A percentile compares a stretch with the other conserved stretches of the same genome.
Evolutionary conservation across 2,797 vertebrate genomes (phyloP).

Genomic region (Mycteria americana): DNA sequence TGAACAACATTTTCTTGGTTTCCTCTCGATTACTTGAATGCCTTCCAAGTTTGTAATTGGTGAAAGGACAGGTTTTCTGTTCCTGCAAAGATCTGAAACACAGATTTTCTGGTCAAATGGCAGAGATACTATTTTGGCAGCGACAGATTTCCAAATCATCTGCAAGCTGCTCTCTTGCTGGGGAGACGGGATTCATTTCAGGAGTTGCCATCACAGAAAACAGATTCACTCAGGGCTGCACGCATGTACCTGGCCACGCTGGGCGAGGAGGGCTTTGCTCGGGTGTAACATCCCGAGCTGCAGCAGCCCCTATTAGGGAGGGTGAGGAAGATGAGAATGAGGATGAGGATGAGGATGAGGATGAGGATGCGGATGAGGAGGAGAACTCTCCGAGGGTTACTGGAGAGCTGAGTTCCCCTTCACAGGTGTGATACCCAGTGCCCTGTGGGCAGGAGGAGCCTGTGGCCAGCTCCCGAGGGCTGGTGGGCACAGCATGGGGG

Average conservation of each 20-base stretch:
- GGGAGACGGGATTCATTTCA: background rate
- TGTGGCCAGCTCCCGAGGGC: background rate
- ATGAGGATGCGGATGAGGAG: background rate
- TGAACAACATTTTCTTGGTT: background rate
- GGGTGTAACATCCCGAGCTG: background rate
- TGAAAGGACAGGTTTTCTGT: background rate
- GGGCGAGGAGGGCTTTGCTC: background rate
- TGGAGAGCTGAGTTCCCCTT: background rate
- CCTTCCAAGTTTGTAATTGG: background rate
- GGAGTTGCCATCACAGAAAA: background rate
- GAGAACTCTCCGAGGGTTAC: background rate
- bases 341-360: background rate
- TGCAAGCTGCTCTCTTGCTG: background rate
- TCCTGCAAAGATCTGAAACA: slow-evolving; percentile 7
- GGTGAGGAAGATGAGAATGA: background rate
- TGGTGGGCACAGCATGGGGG: background rate
- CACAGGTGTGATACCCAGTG: background rate
- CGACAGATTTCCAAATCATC: background rate
- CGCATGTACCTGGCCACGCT: accelerated
- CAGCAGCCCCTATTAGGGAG: background rate
- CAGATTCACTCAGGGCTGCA: background rate
- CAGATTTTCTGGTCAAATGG: slow-evolving; percentile 17
- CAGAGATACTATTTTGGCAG: background rate
- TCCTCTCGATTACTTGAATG: background rate
- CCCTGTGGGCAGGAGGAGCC: background rate